Evolutionary conservation across 1,140 invertebrate genomes (phyloP), one percentile per base, ranked within the genome.

Genomic region (Varroa destructor): DNA sequence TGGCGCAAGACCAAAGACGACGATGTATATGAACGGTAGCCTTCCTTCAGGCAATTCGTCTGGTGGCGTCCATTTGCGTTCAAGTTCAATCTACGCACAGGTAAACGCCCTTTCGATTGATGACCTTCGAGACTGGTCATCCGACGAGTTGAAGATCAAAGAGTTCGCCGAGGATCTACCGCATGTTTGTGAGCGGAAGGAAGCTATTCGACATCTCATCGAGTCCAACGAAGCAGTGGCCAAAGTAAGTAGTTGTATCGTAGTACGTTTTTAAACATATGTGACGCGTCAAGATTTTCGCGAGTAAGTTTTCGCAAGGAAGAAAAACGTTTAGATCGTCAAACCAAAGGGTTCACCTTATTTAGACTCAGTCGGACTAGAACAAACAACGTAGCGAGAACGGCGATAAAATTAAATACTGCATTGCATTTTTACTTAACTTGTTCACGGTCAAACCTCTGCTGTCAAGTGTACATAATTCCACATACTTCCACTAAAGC

Each of bases 21-120:
- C 14, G 40, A 67, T 67, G 61, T 67, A 25, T 37, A 67, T 67
- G 61, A 67, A 67, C 61, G 61, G 61, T 43, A 37, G 61, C 2
- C 12, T 43, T 37, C 8, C 46, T 8, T 8, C 8, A 8, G 46
- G 46, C 3, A 51, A 8, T 8, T 51, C 46, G 46, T 8, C 46
- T 8, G 46, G 46, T 8, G 46, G 46, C 4, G 46, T 8, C 46
- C 8, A 51, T 51, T 40, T 43, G 40, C 14, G 61, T 1, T 43
- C 61, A 37, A 43, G 40, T 37, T 67, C 61, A 8, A 67, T 67
- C 1, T 67, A 25, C 37, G 12, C 40, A 10, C 12, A 67, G 46
- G 61, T 67, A 12, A 67, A 67, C 36, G 61, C 40, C 40, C 61
- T 67, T 2, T 43, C 40, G 12, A 67, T 46, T 40, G 61, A 67